Base-by-base conservation (phyloP, 2,888 invertebrate species). In the Volucella inanis region DNA sequence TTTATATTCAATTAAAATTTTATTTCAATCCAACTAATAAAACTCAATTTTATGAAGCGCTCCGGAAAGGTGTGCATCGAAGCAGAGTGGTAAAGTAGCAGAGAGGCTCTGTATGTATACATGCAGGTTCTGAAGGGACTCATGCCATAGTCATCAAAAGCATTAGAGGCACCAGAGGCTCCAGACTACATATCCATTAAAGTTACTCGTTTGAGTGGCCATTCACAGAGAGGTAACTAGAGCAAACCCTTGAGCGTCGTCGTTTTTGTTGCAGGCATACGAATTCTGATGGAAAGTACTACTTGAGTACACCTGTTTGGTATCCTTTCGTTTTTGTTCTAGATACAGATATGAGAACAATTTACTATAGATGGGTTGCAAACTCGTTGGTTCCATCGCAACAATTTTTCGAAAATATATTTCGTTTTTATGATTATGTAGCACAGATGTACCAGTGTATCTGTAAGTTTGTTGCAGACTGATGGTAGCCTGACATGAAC, bases 1-100 rank as follows among this genome's bases (percentile, higher is more conserved):
- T 84, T 84, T 84, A 84, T 80, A 61, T 75, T 80, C 75, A 75
- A 70, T 84, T 80, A 84, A 84, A 80, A 67, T 84, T 84, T 84
- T 65, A 84, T 80, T 84, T 80, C 61, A 71, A 75, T 75, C 71
- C 65, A 50, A 71, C 80, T 71, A 45, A 76, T 71, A 70, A 76
- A 84, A 80, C 55, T 75, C 70, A 59, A 84, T 75, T 84, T 84
- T 80, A 84, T 76, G 84, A 71, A 75, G 70, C 80, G 43, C 52
- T 43, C 65, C 38, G 18, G 38, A 38, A 43, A 49, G 62, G 50
- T 43, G 57, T 38, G 14, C 31, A 11, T 3, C 8, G 8, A 22
- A 1, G 1, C 9, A 3, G 15, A 12, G 47, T 15, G 10, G 14
- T 9, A 15, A 39, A 15, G 14, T 64, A 47, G 67, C 6, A 31